These are phyloP conservation scores for Geotrupes spiniger DNA, from an alignment of 2,888 invertebrate genomes.

Conservation along the genomic window DNA sequence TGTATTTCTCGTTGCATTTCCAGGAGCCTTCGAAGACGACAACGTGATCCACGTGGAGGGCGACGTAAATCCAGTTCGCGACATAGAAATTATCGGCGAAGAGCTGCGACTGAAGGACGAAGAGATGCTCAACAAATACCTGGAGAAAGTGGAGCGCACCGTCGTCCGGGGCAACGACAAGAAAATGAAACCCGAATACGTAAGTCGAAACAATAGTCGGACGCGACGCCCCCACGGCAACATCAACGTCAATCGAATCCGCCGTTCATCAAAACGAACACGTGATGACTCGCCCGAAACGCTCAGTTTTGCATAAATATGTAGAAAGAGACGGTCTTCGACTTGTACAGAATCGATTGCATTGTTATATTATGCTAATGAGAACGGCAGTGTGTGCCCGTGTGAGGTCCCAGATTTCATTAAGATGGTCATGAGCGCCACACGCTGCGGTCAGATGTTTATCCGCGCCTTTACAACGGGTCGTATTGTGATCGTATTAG, in stretches of 20 bases:
- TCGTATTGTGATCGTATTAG: constrained; percentile 15
- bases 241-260: not conserved
- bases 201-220: constrained; percentile 52
- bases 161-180: constrained; percentile 87
- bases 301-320: constrained; percentile 6
- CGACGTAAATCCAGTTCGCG: constrained; percentile 95
- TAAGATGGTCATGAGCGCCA: constrained; percentile 5
- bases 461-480: constrained; percentile 13
- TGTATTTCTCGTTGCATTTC: not conserved
- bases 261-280: constrained; percentile 1
- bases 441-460: constrained; percentile 14
- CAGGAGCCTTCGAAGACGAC: constrained; percentile 95
- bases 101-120: constrained; percentile 94
- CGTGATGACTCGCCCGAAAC: constrained; percentile 5
- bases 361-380: constrained; percentile 5
- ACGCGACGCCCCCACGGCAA: constrained; percentile 13
- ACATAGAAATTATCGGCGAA: constrained; percentile 94
- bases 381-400: not conserved
- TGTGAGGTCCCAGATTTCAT: constrained; percentile 18
- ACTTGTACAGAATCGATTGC: too few species aligned
- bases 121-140: constrained; percentile 75
- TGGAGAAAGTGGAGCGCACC: constrained; percentile 84
- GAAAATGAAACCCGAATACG: constrained; percentile 92
- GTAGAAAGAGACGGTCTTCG: constrained; percentile 1
- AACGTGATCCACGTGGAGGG: constrained; percentile 99